Base-by-base conservation (phyloP, 2,888 invertebrate species). In the Machimus rusticus region DNA sequence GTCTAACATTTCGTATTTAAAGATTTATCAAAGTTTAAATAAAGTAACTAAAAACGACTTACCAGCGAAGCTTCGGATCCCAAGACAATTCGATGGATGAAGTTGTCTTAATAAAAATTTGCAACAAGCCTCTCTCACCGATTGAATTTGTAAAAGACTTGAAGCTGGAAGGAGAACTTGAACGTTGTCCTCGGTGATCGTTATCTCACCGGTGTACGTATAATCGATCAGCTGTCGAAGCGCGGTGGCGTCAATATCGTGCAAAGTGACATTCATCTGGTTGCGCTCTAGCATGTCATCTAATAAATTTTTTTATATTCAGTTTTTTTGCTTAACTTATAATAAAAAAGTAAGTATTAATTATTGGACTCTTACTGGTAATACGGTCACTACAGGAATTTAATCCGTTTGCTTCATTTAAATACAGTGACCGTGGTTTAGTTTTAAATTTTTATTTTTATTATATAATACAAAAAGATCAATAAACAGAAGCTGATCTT, bases 61-160 rank as follows among this genome's bases (percentile, higher is more conserved):
- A 91, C 92, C 93, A 19, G 93, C 93, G 92, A 96, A 96, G 92
- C 95, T 95, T 87, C 96, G 93, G 85, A 96, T 96, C 86, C 96
- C 96, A 88, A 96, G 93, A 90, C 96, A 96, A 91, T 96, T 96
- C 74, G 95, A 95, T 2, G 96, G 96, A 92, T 96, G 96, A 76
- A 96, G 93, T 91, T 96, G 96, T 66, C 95, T 94, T 90, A 96
- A 94, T 88, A 96, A 93, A 92, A 96, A 96, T 90, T 95, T 95
- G 91, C 96, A 96, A 91, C 96, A 96, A 0, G 96, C 96, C 90
- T 95, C 95, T 55, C 95, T 92, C 31, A 95, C 95, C 86, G 94
- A 94, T 89, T 94, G 94, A 91, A 95, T 95, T 92, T 96, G 96
- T 89, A 96, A 93, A 89, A 96, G 93, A 90, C 95, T 95, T 81